Base-by-base conservation (phyloP, 2,797 vertebrate species). In the Rhincodon typus region DNA sequence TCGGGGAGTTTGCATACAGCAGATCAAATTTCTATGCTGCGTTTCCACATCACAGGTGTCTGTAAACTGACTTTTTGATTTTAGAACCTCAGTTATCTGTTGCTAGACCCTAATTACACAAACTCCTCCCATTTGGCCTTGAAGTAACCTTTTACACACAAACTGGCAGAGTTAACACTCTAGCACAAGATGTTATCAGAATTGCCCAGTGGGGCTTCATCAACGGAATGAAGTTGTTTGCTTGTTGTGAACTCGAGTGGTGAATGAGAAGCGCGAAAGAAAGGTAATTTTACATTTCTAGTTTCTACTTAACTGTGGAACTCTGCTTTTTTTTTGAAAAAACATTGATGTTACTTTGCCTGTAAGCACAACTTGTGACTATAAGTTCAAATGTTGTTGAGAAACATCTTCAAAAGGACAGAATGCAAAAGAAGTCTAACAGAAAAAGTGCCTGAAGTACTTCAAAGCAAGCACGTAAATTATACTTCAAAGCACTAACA, bases 31-130 rank as follows among this genome's bases (percentile, higher is more conserved):
- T 95, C 94, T 34, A 21, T 15, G 53, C 70, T n/a, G 53, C 50
- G 30, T 95, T 95, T 74, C n/a, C 19, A 95, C 94, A 77, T 46
- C 70, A 95, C 94, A 95, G 94, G 94, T 95, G 94, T 53, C 94
- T 95, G 70, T n/a, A n/a, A 95, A 74, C 70, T 53, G 46, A 74
- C 17, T 95, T 94, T 53, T 46, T 74, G 4, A 77, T 72, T 77
- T 66, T n/a, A 77, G 94, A 17, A 25, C 46, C 30, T 77, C 70
- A 30, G 70, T 77, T 72, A 77, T 95, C 94, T 77, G 6, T 46
- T 21, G 17, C 50, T 95, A 4, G 25, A 77, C 72, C 94, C 69
- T 95, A 95, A 95, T 95, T 50, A 53, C 30, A 77, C 74, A 19
- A 30, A 95, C 70, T 77, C 70, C 70, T 77, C 46, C 27, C 70